Base-by-base conservation (phyloP, 2,113 vertebrate genomes). In the Saimiri boliviensis region DNA sequence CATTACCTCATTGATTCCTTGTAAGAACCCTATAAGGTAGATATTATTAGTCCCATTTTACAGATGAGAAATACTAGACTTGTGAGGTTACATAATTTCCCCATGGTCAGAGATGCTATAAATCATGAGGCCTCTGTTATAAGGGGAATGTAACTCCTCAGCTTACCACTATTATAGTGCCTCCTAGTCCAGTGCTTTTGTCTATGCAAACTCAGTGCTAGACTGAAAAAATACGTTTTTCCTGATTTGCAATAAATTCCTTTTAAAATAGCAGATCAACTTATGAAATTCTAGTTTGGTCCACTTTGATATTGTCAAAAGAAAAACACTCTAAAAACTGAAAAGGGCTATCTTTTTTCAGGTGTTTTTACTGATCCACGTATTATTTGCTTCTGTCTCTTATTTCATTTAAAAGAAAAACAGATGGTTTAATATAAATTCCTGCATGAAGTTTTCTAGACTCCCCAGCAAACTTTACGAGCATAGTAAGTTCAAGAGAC, bases 11-110 rank as follows among this genome's bases (percentile, higher is more conserved):
- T 63, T 71, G 56, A 52, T 32, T 82, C 42, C 70, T 80, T 56
- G 30, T 6, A 4, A 82, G 56, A 93, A 70, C 32, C 40, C 63
- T 95, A 1, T 74, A 88, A 70, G n/a, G 52, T 54, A 42, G 80
- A 12, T 88, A 66, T 40, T 76, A 86, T 77, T 94, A 90, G 88
- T 85, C 96, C 94, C 96, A 96, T 86, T 95, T 89, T 81, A 94
- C 94, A 95, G 91, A 97, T 87, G 58, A 89, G 82, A 91, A 93
- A 83, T 92, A 94, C 56, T 40, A 19, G 63, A 77, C n/a, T 95
- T 40, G 74, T 10, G 76, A 96, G 54, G 84, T 66, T 94, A 80
- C 94, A 63, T 84, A 52, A 92, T 84, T 80, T 71, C 74, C 77
- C 90, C 54, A 84, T 40, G 19, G 80, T 86, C 74, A 89, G 68